Conservation (phyloP, 2,797 vertebrate species). For the Microtus agrestis region DNA sequence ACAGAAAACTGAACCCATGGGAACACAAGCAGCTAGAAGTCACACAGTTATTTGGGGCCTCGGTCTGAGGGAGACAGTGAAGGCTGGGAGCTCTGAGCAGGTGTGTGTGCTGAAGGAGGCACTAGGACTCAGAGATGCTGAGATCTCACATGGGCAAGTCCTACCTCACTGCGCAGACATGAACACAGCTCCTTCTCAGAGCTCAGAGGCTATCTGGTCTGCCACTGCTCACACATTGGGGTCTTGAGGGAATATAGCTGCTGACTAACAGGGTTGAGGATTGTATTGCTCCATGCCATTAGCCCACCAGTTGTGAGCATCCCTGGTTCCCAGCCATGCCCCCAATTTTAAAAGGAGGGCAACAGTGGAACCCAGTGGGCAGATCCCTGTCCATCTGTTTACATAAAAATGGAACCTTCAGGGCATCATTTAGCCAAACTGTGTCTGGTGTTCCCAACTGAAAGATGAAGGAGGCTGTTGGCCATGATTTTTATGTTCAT, state of each 20-base stretch:
- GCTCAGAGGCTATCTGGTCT: neutral
- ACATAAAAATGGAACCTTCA: neutral
- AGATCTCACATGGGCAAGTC: neutral
- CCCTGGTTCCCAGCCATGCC: neutral
- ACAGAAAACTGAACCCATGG: neutral
- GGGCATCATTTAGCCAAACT: neutral
- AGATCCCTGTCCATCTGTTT: neutral
- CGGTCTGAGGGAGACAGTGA: neutral
- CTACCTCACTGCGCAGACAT: neutral
- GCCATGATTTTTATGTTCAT: neutral
- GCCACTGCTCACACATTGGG: neutral
- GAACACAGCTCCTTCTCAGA: neutral
- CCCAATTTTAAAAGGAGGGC: neutral
- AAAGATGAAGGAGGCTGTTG: neutral
- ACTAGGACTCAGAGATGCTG: neutral
- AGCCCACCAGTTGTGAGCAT: neutral
- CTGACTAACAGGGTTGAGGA: neutral
- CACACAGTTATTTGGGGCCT: neutral
- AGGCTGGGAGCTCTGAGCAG: neutral
- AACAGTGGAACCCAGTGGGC: conserved; percentile 11
- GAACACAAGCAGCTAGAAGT: neutral
- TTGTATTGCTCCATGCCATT: neutral
- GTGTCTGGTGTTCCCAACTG: neutral
- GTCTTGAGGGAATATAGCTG: neutral
- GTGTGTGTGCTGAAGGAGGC: neutral